These are phyloP conservation scores for Lamellibrachia luymesi DNA, from an alignment of 1,140 invertebrate species.

Conservation along the genomic window DNA sequence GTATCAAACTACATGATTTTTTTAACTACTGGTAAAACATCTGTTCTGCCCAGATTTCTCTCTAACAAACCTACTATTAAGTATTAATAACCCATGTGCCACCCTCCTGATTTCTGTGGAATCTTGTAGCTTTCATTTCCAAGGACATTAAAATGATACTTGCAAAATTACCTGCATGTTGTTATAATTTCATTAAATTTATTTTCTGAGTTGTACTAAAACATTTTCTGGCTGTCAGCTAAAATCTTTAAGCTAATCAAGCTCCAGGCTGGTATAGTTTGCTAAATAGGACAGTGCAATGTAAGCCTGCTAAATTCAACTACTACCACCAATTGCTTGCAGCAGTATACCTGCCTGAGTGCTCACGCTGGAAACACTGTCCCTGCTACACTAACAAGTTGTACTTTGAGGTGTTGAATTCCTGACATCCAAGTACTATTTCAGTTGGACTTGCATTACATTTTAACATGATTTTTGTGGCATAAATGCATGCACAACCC, in stretches of 20 bases:
- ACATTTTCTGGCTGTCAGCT: too few species aligned
- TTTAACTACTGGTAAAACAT: neutral
- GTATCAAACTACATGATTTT: neutral
- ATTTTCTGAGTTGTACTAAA: too few species aligned
- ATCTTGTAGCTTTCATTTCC: neutral
- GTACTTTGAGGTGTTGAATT: neutral
- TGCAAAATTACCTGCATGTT: too few species aligned
- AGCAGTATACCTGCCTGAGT: too few species aligned
- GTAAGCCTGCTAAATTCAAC: too few species aligned
- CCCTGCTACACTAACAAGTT: neutral
- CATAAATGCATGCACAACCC: neutral
- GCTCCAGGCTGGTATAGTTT: too few species aligned
- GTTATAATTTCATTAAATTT: too few species aligned
- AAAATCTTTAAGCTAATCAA: too few species aligned
- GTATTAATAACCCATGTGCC: neutral
- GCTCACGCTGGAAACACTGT: neutral
- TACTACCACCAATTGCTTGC: neutral
- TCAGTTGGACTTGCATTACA: neutral
- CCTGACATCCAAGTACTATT: neutral
- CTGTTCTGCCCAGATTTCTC: neutral
- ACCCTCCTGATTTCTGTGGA: neutral
- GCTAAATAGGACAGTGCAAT: too few species aligned
- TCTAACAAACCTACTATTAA: neutral
- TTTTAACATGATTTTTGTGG: neutral
- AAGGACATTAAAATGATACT: too few species aligned